Percentiles rank a stretch among this genome's conserved stretches.
phyloP scores from a whole-genome alignment of 1,140 invertebrate species.

The Oryzaephilus surinamensis region DNA sequence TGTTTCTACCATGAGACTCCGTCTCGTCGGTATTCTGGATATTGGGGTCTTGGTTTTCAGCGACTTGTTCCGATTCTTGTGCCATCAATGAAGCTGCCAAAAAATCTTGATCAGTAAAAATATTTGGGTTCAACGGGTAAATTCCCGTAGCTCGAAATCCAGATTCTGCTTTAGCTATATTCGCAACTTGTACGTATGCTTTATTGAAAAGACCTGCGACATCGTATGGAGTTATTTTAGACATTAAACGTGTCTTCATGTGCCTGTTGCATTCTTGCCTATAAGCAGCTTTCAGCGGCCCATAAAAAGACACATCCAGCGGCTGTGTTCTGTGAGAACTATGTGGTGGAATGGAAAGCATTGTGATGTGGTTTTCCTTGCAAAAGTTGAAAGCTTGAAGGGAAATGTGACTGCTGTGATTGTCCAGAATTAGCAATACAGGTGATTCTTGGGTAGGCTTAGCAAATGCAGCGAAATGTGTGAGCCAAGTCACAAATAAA shows the following conservation, averaged over 20 bases:
- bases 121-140: slow-evolving; percentile 14
- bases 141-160: slow-evolving; percentile 15
- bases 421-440: slow-evolving; percentile 36
- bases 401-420: slow-evolving; percentile 31
- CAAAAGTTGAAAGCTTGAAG: slow-evolving; percentile 9
- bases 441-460: slow-evolving; percentile 24
- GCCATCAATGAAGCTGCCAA: too few relatives aligned
- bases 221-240: slow-evolving; percentile 14
- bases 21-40: too few relatives aligned
- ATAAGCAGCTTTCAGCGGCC: slow-evolving; percentile 25
- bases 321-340: slow-evolving; percentile 33
- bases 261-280: slow-evolving; percentile 9
- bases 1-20: too few relatives aligned
- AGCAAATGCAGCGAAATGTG: slow-evolving; percentile 33
- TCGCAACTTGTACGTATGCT: too few relatives aligned
- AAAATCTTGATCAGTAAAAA: slow-evolving; percentile 14
- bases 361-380: slow-evolving; percentile 24
- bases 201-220: slow-evolving; percentile 11
- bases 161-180: slow-evolving; percentile 12
- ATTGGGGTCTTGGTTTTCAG: too few relatives aligned
- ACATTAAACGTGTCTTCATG: slow-evolving; percentile 7
- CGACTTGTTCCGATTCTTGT: too few relatives aligned
- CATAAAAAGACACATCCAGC: slow-evolving; percentile 22
- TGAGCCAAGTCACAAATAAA: slow-evolving; percentile 17
- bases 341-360: slow-evolving; percentile 30